Evolutionary conservation across 2,113 vertebrate species (phyloP).

Genomic region (Melospiza melodia): DNA sequence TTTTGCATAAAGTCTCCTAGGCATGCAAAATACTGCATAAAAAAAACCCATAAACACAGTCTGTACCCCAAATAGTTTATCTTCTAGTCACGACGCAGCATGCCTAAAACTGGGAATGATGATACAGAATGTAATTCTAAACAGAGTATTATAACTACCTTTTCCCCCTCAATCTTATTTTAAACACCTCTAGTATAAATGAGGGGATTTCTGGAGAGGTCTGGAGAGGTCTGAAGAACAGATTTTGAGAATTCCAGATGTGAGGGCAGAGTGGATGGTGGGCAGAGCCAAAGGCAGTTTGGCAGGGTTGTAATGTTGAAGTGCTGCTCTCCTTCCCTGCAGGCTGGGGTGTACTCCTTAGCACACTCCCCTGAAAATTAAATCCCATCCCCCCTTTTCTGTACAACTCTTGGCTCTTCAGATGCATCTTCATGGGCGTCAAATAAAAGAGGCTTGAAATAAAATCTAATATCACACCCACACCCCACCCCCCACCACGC

Average conservation of each 20-base stretch:
- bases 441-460: neutral
- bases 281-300: neutral
- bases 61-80: neutral
- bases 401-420: neutral
- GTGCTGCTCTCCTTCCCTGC: neutral
- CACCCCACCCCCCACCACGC: no score
- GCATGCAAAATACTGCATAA: neutral
- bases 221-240: neutral
- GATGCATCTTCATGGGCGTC: neutral
- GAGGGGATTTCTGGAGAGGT: neutral
- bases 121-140: neutral
- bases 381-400: neutral
- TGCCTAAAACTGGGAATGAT: neutral
- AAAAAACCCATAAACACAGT: neutral
- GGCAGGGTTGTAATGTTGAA: accelerated
- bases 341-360: neutral
- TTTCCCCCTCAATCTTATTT: neutral
- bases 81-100: neutral
- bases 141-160: neutral
- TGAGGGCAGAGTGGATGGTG: accelerated
- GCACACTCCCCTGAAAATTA: neutral
- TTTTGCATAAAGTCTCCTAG: neutral
- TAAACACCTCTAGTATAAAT: neutral
- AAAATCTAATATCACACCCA: neutral
- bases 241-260: neutral